A percentile compares a stretch with the other conserved stretches of the same genome.
phyloP scores from a whole-genome alignment of 1,140 invertebrate species.

The Hylaeus anthracinus region DNA sequence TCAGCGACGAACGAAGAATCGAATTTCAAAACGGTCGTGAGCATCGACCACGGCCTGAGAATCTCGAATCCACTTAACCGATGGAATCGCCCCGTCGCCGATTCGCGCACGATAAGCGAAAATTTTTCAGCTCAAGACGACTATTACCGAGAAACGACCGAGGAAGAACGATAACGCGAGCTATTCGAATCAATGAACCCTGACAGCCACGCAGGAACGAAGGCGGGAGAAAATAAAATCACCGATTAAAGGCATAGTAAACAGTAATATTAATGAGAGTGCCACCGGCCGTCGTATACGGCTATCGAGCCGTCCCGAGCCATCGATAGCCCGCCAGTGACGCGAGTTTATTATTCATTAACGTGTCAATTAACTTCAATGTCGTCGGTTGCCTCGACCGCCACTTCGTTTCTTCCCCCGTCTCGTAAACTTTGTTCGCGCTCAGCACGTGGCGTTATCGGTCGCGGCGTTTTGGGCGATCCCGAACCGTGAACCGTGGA shows the following conservation, averaged over 20 bases:
- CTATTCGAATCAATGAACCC: slow-evolving; percentile 67
- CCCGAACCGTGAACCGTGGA: slow-evolving; percentile 1
- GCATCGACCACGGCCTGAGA: neutral
- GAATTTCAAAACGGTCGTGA: neutral
- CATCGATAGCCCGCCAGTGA: slow-evolving; percentile 66
- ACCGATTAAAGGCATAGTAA: slow-evolving; percentile 69
- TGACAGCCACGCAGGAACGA: slow-evolving; percentile 44
- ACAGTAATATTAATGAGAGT: slow-evolving; percentile 76
- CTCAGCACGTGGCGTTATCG: slow-evolving; percentile 6
- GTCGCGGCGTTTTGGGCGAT: neutral
- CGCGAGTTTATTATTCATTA: slow-evolving; percentile 78
- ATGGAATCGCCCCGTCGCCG: slow-evolving; percentile 22
- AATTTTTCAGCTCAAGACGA: slow-evolving; percentile 18
- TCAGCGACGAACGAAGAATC: neutral
- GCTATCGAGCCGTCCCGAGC: slow-evolving; percentile 58
- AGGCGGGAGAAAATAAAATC: slow-evolving; percentile 45
- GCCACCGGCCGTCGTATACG: slow-evolving; percentile 57
- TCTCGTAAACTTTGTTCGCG: slow-evolving; percentile 53
- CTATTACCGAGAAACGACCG: slow-evolving; percentile 51
- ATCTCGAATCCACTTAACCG: neutral
- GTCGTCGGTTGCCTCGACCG: slow-evolving; percentile 38
- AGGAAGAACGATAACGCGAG: slow-evolving; percentile 53
- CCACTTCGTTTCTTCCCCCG: slow-evolving; percentile 4
- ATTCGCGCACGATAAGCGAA: slow-evolving; percentile 41
- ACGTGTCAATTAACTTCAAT: slow-evolving; percentile 75